Evolutionary conservation across 2,113 vertebrate species (phyloP), one percentile per base, ranked within the genome.

Genomic region (Sphyrna mokarran): DNA sequence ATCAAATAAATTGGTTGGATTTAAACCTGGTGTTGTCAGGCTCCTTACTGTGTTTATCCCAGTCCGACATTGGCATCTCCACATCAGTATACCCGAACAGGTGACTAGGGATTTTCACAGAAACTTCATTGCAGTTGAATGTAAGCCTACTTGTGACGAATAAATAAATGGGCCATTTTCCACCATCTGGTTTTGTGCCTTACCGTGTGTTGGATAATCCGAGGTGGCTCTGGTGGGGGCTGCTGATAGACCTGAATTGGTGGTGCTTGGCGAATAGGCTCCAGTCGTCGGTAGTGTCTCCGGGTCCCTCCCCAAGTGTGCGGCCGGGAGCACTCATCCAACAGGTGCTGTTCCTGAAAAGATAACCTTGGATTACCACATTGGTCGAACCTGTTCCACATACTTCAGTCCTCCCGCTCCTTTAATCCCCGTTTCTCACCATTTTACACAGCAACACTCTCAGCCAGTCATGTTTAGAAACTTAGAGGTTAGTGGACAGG

Each of bases 151-250:
- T 54, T 54, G 48, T 54, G 48, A 54, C 48, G 3, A 54, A 54
- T 54, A 54, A 54, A 54, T 54, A 9, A 8, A 20, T 26, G 37
- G n/a, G 63, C 37, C 37, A 83, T 40, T 83, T 83, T 8, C 37
- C 37, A 8, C 18, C 11, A 13, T 37, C 37, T 83, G n/a, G 78
- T 16, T 22, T 13, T 26, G 22, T 29, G 13, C 61, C 96, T 97
- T 97, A 98, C 98, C 1, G 72, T 96, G 91, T 98, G 98, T 94
- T 98, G 98, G 96, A 98, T 98, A 96, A 98, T 97, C 95, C 95
- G 96, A 1, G 97, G 98, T 33, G 97, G 97, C 66, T 97, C 97
- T 68, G 29, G 96, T 0, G 91, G 96, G 0, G 96, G 97, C 70
- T 96, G 83, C 0, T 97, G 97, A 94, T 98, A 97, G 89, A 97